phyloP scores from a whole-genome alignment of 2,888 invertebrate genomes.

The Caenorhabditis drosophilae region DNA sequence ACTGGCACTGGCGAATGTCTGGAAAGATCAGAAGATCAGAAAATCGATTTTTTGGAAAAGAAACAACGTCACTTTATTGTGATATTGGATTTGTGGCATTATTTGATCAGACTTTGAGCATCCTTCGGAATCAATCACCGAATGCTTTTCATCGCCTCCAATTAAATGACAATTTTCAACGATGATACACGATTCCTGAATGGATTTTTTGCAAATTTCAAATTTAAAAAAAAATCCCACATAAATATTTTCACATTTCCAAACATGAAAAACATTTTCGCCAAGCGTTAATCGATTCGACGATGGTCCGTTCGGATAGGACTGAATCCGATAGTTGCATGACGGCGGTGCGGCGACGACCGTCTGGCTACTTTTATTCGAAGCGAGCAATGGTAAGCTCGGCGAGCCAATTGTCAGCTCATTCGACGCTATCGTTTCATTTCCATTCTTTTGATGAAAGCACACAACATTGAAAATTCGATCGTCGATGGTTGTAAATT shows the following conservation, averaged over 20 bases:
- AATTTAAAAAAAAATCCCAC: too few relatives aligned
- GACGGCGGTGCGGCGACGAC: too few relatives aligned
- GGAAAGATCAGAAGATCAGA: too few relatives aligned
- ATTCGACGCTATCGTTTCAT: conserved; percentile 12
- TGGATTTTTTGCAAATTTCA: too few relatives aligned
- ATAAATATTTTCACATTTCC: conserved; percentile 52
- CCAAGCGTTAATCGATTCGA: conserved; percentile 39
- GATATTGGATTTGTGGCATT: conserved; percentile 54
- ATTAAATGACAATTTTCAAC: conserved; percentile 48
- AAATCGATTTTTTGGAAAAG: conserved; percentile 1
- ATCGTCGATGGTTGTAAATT: conserved; percentile 60
- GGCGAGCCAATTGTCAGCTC: conserved; percentile 24
- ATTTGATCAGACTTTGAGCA: conserved; percentile 51
- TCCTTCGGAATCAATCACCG: conserved; percentile 51
- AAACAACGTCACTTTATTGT: conserved; percentile 33
- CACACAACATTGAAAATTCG: conserved; percentile 56
- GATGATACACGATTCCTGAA: conserved; percentile 35
- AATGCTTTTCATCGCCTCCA: conserved; percentile 47
- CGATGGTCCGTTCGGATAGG: conserved; percentile 21
- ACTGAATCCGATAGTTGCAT: conserved; percentile 37
- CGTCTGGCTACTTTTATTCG: too few relatives aligned
- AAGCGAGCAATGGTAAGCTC: conserved; percentile 20
- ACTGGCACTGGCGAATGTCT: conserved; percentile 48
- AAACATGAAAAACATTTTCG: conserved; percentile 53
- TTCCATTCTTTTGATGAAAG: conserved; percentile 39